Evolutionary conservation across 2,797 vertebrate species (phyloP).

Genomic region (Dipus sagitta): DNA sequence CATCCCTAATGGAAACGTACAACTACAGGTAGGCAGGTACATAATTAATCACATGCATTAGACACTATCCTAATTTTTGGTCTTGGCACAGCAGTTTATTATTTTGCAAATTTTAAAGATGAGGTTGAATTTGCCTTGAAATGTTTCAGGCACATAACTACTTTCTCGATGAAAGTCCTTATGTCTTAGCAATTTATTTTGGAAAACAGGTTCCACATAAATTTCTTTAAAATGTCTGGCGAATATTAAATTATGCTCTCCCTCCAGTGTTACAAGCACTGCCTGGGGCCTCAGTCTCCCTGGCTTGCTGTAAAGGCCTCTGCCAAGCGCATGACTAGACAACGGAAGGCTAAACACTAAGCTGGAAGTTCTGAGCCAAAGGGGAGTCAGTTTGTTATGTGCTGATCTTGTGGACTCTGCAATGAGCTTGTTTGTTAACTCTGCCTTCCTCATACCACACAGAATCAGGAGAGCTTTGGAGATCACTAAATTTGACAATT

Average conservation of each 20-base stretch:
- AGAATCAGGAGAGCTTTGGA: not conserved
- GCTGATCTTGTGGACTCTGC: not conserved
- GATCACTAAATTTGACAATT: not conserved
- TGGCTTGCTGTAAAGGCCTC: not conserved
- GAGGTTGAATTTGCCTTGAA: conserved; percentile 5
- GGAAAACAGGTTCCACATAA: not conserved
- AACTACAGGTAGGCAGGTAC: not conserved
- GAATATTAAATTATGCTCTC: not conserved
- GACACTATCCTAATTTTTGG: not conserved
- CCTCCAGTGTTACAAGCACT: not conserved
- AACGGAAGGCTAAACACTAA: not conserved
- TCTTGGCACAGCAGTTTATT: not conserved
- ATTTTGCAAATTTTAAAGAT: not conserved
- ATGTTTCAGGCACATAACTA: not conserved
- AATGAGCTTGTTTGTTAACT: not conserved
- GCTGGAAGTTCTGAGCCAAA: not conserved
- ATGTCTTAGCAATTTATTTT: conserved; percentile 21
- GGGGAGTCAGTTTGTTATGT: not conserved
- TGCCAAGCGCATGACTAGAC: not conserved
- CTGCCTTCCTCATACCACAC: not conserved
- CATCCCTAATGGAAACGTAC: not conserved
- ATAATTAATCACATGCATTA: not conserved
- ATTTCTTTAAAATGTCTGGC: not conserved
- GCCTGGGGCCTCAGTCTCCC: not conserved
- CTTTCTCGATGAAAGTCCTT: not conserved